Evolutionary conservation across 2,797 vertebrate genomes (phyloP).

Genomic region (Poeciliopsis presidionis): DNA sequence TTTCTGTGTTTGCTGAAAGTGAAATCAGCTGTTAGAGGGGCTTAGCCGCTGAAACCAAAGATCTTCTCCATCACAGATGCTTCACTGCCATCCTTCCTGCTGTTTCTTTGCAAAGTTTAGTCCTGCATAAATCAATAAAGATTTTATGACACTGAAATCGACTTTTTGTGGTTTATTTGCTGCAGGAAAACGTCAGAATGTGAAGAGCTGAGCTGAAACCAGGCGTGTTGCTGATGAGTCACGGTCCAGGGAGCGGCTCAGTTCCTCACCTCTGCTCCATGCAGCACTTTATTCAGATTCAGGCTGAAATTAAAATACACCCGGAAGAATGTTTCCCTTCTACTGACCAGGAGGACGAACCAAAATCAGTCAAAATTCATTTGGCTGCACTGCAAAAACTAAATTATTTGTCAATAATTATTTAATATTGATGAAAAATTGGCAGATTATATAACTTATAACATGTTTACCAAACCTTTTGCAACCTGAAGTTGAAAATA

Average conservation of each 20-base stretch:
- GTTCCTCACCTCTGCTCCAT: slow-evolving; percentile 18
- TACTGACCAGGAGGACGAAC: neutral
- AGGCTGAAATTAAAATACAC: slow-evolving; percentile 13
- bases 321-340: neutral
- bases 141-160: slow-evolving; percentile 47
- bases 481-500: too few relatives aligned
- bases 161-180: slow-evolving; percentile 20
- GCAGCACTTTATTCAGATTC: neutral
- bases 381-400: neutral
- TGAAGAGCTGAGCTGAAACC: neutral
- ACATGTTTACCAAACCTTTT: too few relatives aligned
- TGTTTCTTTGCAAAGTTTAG: slow-evolving; percentile 45
- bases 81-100: slow-evolving; percentile 39
- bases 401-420: neutral
- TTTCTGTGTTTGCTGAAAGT: slow-evolving; percentile 15
- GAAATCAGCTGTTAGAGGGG: slow-evolving; percentile 6
- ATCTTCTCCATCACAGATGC: slow-evolving; percentile 40
- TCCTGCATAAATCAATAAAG: slow-evolving; percentile 72
- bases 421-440: too few relatives aligned
- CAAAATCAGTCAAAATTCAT: neutral
- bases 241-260: slow-evolving; percentile 11
- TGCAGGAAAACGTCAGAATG: neutral
- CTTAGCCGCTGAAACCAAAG: slow-evolving; percentile 65
- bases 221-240: slow-evolving; percentile 6
- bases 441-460: too few relatives aligned